A percentile compares a stretch with the other conserved stretches of the same genome.
phyloP scores from a whole-genome alignment of 2,888 invertebrate species.

The Parthenolecanium corni region DNA sequence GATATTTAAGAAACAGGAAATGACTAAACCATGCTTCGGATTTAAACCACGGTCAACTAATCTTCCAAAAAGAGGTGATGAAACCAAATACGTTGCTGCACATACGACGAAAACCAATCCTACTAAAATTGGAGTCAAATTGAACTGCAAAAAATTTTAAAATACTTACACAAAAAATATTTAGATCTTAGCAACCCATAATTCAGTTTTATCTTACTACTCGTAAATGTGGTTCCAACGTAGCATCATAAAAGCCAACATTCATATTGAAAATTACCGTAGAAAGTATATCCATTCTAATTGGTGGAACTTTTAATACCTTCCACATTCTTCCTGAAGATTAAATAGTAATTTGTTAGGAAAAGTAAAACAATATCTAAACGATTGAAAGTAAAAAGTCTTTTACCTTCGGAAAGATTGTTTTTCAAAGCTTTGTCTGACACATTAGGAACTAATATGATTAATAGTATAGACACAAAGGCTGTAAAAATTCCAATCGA shows the following conservation, averaged over 20 bases:
- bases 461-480: conserved; percentile 13
- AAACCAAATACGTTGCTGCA: conserved; percentile 41
- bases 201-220: conserved; percentile 35
- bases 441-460: conserved; percentile 21
- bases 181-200: too few relatives aligned
- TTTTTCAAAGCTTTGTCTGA: not conserved
- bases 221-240: conserved; percentile 45
- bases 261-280: conserved; percentile 38
- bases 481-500: conserved; percentile 38
- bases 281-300: conserved; percentile 37
- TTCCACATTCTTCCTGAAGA: conserved; percentile 34
- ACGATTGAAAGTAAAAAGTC: too few relatives aligned
- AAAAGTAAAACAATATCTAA: too few relatives aligned
- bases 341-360: conserved; percentile 15
- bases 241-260: conserved; percentile 45
- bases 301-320: conserved; percentile 37
- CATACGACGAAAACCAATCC: conserved; percentile 42
- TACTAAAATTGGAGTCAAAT: conserved; percentile 38
- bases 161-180: too few relatives aligned
- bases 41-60: conserved; percentile 40
- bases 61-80: conserved; percentile 41
- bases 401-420: too few relatives aligned
- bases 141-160: conserved; percentile 36
- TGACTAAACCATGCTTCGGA: conserved; percentile 37
- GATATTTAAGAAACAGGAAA: conserved; percentile 37